Conservation (phyloP, 1,140 invertebrate species). For the Drosophila elegans region DNA sequence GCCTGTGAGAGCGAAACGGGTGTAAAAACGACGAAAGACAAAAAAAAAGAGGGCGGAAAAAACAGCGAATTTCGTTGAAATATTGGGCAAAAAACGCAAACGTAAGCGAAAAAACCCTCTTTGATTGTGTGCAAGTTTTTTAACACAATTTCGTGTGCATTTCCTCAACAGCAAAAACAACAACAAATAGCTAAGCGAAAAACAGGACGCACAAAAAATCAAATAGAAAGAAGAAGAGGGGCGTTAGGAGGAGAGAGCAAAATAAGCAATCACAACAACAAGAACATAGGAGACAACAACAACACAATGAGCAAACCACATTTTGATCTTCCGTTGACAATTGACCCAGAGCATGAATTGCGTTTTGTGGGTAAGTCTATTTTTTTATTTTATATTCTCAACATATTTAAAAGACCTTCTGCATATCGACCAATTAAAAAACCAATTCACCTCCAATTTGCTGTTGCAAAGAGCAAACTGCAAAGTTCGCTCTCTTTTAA, state of each 20-base stretch:
- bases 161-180: constrained; percentile 34
- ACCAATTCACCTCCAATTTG: constrained; percentile 43
- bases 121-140: constrained; percentile 1
- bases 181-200: constrained; percentile 4
- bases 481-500: constrained; percentile 64
- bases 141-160: constrained; percentile 47
- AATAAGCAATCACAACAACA: constrained; percentile 25
- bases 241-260: constrained; percentile 10
- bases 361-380: constrained; percentile 76
- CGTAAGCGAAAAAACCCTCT: constrained; percentile 44
- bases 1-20: constrained; percentile 37
- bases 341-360: constrained; percentile 79
- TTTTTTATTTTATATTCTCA: neutral
- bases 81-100: constrained; percentile 38
- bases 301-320: constrained; percentile 61
- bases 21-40: constrained; percentile 22
- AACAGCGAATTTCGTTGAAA: constrained; percentile 24
- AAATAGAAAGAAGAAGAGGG: constrained; percentile 8
- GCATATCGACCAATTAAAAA: constrained; percentile 39
- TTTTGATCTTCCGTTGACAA: constrained; percentile 60
- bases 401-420: neutral
- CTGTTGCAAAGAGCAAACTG: constrained; percentile 67
- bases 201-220: constrained; percentile 40
- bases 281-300: constrained; percentile 35
- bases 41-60: constrained; percentile 22